Evolutionary conservation across 2,888 invertebrate species (phyloP).

Genomic region (Phanerotoma sp.): DNA sequence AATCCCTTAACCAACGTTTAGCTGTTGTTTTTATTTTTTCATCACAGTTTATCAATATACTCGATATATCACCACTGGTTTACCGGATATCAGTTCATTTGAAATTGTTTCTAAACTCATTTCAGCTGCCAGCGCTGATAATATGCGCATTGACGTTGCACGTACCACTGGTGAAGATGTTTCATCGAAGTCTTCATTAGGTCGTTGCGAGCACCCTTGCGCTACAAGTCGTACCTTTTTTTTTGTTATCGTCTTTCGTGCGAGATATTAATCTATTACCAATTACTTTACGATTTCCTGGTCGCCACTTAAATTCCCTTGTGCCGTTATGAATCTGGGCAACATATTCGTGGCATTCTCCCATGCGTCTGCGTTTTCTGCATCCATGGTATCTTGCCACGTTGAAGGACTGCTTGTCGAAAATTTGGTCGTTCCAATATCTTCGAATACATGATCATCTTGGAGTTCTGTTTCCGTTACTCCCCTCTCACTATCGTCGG

Average conservation of each 20-base stretch:
- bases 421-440: too few species aligned
- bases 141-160: constrained; percentile 17
- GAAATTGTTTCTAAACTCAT: constrained; percentile 3
- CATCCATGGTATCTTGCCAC: constrained; percentile 10
- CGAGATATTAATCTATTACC: constrained; percentile 22
- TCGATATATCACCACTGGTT: too few species aligned
- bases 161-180: constrained; percentile 14
- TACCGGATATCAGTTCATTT: too few species aligned
- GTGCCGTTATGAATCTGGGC: constrained; percentile 24
- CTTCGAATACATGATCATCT: neutral
- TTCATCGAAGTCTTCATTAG: too few species aligned
- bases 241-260: constrained; percentile 18
- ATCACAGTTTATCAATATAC: too few species aligned
- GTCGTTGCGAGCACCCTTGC: constrained; percentile 23
- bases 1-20: too few species aligned
- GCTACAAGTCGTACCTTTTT: constrained; percentile 26
- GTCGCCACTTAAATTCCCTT: constrained; percentile 24
- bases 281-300: constrained; percentile 20
- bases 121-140: constrained; percentile 20
- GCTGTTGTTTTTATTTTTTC: too few species aligned
- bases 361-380: constrained; percentile 15
- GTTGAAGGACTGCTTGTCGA: constrained; percentile 14
- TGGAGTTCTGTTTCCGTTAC: neutral
- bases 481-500: neutral
- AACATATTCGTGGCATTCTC: constrained; percentile 17